Evolutionary conservation across 2,797 vertebrate species (phyloP), one percentile per base, ranked within the genome.

Genomic region (Hipposideros larvatus): DNA sequence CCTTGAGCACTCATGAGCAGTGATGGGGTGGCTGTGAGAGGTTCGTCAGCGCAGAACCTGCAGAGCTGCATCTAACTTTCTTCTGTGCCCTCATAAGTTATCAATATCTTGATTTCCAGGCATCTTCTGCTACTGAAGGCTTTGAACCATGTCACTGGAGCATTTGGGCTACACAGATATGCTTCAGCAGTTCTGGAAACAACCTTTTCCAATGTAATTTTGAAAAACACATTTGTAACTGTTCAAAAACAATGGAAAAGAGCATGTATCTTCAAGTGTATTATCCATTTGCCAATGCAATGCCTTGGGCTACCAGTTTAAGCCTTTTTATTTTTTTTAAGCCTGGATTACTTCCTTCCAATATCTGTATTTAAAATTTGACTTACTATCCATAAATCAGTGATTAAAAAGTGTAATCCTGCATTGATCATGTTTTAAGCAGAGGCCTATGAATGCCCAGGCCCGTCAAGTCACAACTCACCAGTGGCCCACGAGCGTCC

Each of bases 171-270:
- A 41, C 59, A 73, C 31, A 59, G 26, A 34, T 41, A 46, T 77
- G 70, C 61, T 63, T 82, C 37, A 7, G 0, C 70, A 51, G 24
- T 57, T 59, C 80, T 85, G 14, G 14, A 93, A 89, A 86, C 18
- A 51, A 51, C 46, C 28, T 82, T 19, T 80, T 91, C 46, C 74
- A 59, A 59, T 73, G 65, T 68, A 57, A 88, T 34, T 79, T 74
- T 31, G 55, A 51, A 82, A 94, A 88, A 18, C 7, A 41, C 8
- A 22, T 77, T 94, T 95, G 75, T 31, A 78, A 37, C 48, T 41
- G 19, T 51, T 66, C 61, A 46, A 73, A 92, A 78, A 18, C 7
- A 19, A 31, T 18, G 37, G 51, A 61, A 26, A 83, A 91, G 18
- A 65, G 9, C 21, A 28, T 13, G 5, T 10, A 8, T 24, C 24